A percentile compares a stretch with the other conserved stretches of the same genome.
Conservation (phyloP, 2,113 vertebrate species). For the Malurus elegans region DNA sequence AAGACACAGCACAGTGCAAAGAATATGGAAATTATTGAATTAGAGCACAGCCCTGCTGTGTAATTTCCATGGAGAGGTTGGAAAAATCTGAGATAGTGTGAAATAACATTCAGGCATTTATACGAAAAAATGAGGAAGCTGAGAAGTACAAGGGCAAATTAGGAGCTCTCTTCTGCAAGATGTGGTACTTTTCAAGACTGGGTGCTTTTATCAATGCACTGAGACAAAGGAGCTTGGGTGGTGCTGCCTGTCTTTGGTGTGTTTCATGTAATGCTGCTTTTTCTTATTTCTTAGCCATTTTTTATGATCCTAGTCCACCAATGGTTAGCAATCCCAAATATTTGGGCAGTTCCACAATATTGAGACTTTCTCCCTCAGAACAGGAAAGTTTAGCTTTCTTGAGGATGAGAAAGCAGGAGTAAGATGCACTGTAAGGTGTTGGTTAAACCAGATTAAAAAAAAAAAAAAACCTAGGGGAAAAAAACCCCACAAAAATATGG, state of each 20-base stretch:
- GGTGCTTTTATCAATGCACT: background rate
- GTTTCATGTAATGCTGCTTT: background rate
- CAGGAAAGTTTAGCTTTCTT: background rate
- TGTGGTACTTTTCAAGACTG: background rate
- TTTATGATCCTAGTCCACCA: background rate
- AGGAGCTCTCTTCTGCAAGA: background rate
- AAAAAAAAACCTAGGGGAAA: background rate
- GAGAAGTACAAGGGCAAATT: background rate
- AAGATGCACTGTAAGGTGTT: background rate
- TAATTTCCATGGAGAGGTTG: accelerated
- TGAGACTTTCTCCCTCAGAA: background rate
- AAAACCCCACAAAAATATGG: background rate
- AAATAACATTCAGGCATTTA: background rate
- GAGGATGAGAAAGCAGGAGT: background rate
- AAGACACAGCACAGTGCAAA: background rate
- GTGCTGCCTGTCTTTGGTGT: background rate
- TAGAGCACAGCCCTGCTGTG: background rate
- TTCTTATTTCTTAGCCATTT: background rate
- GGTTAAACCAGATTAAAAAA: background rate
- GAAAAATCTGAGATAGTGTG: background rate
- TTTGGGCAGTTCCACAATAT: background rate
- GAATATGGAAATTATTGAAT: background rate
- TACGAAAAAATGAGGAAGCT: background rate
- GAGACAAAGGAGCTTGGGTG: background rate
- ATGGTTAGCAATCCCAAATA: background rate